phyloP scores from a whole-genome alignment of 2,113 vertebrate species.

The Ammodramus savannarum region DNA sequence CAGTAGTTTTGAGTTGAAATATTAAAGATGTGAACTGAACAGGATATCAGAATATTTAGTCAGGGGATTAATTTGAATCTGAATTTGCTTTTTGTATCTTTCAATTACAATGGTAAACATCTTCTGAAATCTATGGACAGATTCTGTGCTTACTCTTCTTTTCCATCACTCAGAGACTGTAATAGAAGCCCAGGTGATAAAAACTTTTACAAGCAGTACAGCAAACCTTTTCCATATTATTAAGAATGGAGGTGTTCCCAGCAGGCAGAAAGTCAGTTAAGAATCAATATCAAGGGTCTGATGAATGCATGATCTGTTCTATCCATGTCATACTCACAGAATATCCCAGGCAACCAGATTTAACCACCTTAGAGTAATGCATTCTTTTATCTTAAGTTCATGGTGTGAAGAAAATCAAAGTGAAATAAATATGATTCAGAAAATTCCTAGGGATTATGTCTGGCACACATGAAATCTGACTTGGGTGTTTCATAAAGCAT shows the following conservation, averaged over 20 bases:
- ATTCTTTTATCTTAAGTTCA: not conserved
- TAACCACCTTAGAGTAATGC: not conserved
- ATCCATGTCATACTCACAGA: not conserved
- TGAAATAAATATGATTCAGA: slow-evolving; percentile 33
- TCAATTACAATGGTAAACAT: not conserved
- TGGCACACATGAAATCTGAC: not conserved
- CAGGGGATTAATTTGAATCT: not conserved
- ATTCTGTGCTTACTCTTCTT: not conserved
- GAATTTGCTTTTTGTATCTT: not conserved
- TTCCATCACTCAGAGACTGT: not conserved
- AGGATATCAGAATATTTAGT: not conserved
- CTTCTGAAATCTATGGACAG: not conserved
- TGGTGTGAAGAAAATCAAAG: not conserved
- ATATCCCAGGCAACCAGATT: not conserved
- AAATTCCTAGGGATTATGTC: not conserved
- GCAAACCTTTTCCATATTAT: not conserved
- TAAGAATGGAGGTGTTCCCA: not conserved
- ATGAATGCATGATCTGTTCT: not conserved
- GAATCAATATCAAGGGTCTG: not conserved
- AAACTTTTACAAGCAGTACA: not conserved
- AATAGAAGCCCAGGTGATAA: not conserved
- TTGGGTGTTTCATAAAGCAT: not conserved
- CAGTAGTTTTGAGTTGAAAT: not conserved
- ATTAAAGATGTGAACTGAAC: not conserved
- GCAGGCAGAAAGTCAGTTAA: not conserved